Conservation (phyloP, 2,113 vertebrate species). For the Dascyllus trimaculatus region DNA sequence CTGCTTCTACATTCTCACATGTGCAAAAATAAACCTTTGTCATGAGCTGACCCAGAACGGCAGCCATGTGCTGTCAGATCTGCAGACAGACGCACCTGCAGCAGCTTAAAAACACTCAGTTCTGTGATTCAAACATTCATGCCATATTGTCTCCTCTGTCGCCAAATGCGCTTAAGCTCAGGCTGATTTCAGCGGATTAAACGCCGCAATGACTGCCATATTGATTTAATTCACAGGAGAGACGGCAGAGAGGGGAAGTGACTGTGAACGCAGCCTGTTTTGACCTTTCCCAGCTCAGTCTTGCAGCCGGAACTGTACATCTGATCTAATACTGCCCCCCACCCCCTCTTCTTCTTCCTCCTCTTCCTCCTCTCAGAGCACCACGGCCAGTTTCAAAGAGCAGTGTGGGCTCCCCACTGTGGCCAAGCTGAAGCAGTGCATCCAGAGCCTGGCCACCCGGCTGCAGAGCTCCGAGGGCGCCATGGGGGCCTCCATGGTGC, state of each 20-base stretch:
- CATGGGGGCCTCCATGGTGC: slow-evolving; percentile 88
- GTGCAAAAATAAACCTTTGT: slow-evolving; percentile 10
- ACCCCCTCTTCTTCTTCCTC: slow-evolving; percentile 20
- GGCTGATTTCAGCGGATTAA: slow-evolving; percentile 61
- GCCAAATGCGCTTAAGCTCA: slow-evolving; percentile 53
- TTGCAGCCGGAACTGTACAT: slow-evolving; percentile 39
- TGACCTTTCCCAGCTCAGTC: slow-evolving; percentile 36
- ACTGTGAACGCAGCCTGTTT: slow-evolving; percentile 14
- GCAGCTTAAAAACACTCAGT: background rate
- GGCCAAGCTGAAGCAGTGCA: slow-evolving; percentile 96
- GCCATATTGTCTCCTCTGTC: slow-evolving; percentile 39
- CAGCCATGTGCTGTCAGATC: background rate
- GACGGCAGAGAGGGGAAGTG: slow-evolving; percentile 17
- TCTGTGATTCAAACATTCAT: slow-evolving; percentile 40
- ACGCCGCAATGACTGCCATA: slow-evolving; percentile 46
- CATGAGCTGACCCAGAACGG: slow-evolving; percentile 16
- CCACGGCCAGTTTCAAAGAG: slow-evolving; percentile 93
- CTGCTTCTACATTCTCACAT: slow-evolving; percentile 10
- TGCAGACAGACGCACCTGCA: slow-evolving; percentile 32
- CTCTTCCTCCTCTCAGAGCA: slow-evolving; percentile 82
- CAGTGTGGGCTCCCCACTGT: slow-evolving; percentile 96
- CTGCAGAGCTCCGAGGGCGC: slow-evolving; percentile 88
- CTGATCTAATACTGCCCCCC: slow-evolving; percentile 30
- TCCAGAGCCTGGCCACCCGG: slow-evolving; percentile 91
- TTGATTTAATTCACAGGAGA: slow-evolving; percentile 54